Evolutionary conservation across 92 coral and sea anemone genomes (phyloP), one percentile per base, ranked within the genome.

Genomic region (Bergia puertoricense): DNA sequence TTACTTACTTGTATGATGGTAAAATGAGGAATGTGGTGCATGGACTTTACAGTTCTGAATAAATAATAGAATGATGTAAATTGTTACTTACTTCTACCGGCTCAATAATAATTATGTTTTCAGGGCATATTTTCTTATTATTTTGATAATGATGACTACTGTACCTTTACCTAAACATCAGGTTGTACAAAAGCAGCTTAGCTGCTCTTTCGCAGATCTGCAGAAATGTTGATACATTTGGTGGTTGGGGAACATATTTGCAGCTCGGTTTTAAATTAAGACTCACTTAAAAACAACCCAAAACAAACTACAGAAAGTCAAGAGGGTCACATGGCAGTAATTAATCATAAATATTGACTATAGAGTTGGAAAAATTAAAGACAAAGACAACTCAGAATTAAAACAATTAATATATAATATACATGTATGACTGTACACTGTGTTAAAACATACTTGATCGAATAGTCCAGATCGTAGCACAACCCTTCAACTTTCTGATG

Each of bases 391-490:
- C 78, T 43, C 44, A 40, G 78, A 74, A 74, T 74, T 39, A 74
- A 30, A 30, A 74, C 40, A 74, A 38, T 73, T 6, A 30, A 37
- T 9, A 69, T 22, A 69, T n/a, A 2, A 7, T 1, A 8, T 30
- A 30, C 30, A 30, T 30, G 30, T 30, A 30, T 30, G 30, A 30
- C 30, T 40, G 44, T 40, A 74, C 9, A 74, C 0, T 72, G 9
- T 74, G 3, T 57, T 8, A 18, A 0, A 62, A 86, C 91, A 75
- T 90, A 96, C 99, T 94, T 95, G 76, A 95, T 91, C 48, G 99
- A 96, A 81, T 96, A 96, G 59, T 96, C 98, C 59, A 93, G 86
- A 80, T 96, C 99, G 86, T 95, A 96, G 84, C 96, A 95, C 59
- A 92, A 90, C 37, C 99, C 99, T 85, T 93, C 93, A 48, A 95